Conservation (phyloP, 1,140 invertebrate genomes). For the Belonocnema kinseyi region DNA sequence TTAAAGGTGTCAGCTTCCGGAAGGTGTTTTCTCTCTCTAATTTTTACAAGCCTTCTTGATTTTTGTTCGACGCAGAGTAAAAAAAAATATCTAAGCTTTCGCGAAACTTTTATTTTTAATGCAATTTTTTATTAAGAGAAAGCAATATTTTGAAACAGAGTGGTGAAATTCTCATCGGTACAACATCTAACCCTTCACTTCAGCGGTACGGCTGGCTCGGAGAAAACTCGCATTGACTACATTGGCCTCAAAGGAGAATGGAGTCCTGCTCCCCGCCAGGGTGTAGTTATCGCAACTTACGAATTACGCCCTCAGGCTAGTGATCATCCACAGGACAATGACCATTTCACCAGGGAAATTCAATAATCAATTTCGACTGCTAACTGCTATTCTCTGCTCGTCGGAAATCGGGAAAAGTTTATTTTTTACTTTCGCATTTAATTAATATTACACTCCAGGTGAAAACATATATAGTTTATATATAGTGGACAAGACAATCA, state of each 20-base stretch:
- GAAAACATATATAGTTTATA: no score
- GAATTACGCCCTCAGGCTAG: slow-evolving; percentile 88
- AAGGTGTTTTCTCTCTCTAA: no score
- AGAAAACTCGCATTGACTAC: slow-evolving; percentile 92
- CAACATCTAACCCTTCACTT: slow-evolving; percentile 93
- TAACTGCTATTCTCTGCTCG: background rate
- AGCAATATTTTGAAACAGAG: slow-evolving; percentile 57
- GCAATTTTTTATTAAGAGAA: background rate
- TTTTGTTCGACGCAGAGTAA: no score
- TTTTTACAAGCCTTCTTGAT: no score
- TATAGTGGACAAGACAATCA: no score
- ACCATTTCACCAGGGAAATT: slow-evolving; percentile 37
- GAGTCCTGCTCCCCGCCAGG: slow-evolving; percentile 87
- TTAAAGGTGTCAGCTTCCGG: no score
- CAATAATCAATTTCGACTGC: slow-evolving; percentile 26
- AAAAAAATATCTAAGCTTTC: no score
- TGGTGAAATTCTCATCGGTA: slow-evolving; percentile 93
- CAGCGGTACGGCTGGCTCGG: slow-evolving; percentile 89
- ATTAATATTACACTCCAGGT: background rate
- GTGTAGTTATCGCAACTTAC: slow-evolving; percentile 93
- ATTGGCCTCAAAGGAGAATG: slow-evolving; percentile 97
- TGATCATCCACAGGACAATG: slow-evolving; percentile 79
- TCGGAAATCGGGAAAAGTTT: background rate
- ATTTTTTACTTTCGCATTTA: background rate
- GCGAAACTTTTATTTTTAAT: no score